phyloP scores from a whole-genome alignment of 2,797 vertebrate genomes.

The Bufotes viridis region DNA sequence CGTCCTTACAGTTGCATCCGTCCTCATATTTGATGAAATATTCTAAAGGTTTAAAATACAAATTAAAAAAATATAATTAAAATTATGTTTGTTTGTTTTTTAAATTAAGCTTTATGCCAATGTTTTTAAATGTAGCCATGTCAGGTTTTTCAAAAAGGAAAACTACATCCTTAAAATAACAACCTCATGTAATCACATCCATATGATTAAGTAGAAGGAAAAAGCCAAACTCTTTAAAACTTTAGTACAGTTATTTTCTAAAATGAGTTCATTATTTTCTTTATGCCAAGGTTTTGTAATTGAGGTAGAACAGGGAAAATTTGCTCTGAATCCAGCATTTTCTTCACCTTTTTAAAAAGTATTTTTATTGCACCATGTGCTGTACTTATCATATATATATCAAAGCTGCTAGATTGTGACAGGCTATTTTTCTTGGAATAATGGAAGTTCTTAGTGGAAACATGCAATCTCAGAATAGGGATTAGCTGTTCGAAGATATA shows the following conservation, averaged over 20 bases:
- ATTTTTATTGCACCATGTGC: conserved; percentile 42
- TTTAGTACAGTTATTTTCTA: conserved; percentile 74
- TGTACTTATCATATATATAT: conserved; percentile 63
- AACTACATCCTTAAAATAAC: conserved; percentile 73
- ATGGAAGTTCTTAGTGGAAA: conserved; percentile 36
- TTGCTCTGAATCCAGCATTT: conserved; percentile 40
- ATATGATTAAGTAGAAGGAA: conserved; percentile 76
- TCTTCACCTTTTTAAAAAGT: conserved; percentile 55
- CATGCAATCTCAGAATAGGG: conserved; percentile 33
- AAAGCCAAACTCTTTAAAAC: conserved; percentile 78
- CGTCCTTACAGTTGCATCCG: neutral
- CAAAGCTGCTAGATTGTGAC: conserved; percentile 64
- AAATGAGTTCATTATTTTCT: conserved; percentile 74
- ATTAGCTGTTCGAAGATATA: conserved; percentile 57
- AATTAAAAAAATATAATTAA: neutral
- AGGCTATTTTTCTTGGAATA: conserved; percentile 59
- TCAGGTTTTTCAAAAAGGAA: conserved; percentile 70
- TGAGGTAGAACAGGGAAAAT: conserved; percentile 62
- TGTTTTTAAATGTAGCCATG: conserved; percentile 69
- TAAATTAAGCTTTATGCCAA: conserved; percentile 66
- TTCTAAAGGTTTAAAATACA: neutral
- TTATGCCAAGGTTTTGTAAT: conserved; percentile 68
- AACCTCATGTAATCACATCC: conserved; percentile 75
- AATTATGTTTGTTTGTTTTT: neutral
- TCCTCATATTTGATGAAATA: neutral